Percentiles rank a stretch among this genome's conserved stretches.
Conservation (phyloP, 2,113 vertebrate species). For the Emydocephalus ijimae region DNA sequence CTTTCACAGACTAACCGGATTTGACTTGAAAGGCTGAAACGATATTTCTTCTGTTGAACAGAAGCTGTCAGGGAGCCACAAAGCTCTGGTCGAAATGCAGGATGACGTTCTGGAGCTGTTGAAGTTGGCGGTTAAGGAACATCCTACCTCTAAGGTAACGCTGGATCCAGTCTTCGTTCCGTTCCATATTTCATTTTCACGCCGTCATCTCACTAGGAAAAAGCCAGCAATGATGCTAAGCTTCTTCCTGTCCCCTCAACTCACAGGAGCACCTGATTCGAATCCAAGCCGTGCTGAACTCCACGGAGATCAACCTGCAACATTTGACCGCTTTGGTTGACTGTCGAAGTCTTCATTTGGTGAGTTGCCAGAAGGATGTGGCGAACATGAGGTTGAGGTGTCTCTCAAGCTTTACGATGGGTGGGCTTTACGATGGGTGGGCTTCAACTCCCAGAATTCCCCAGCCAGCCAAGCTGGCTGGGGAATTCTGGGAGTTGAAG, state of each 20-base stretch:
- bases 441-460: not conserved
- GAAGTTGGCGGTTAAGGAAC: conserved; percentile 77
- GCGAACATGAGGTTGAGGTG: not conserved
- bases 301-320: conserved; percentile 91
- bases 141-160: conserved; percentile 82
- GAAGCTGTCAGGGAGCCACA: conserved; percentile 95
- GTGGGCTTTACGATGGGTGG: not conserved
- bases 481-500: not conserved
- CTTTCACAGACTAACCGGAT: not conserved
- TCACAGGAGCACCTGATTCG: conserved; percentile 82
- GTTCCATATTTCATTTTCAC: not conserved
- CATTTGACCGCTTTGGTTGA: conserved; percentile 96
- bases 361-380: conserved; percentile 61
- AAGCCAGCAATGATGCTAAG: not conserved
- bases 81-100: conserved; percentile 97
- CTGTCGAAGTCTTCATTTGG: conserved; percentile 96
- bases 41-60: conserved; percentile 62
- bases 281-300: conserved; percentile 88
- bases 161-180: not conserved
- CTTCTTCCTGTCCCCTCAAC: not conserved
- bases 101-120: conserved; percentile 86
- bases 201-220: not conserved
- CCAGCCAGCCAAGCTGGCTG: not conserved
- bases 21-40: not conserved
- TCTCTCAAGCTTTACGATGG: not conserved